These are phyloP conservation scores for Drosophila acutilabella DNA, from an alignment of 2,888 invertebrate species.

Conservation along the genomic window DNA sequence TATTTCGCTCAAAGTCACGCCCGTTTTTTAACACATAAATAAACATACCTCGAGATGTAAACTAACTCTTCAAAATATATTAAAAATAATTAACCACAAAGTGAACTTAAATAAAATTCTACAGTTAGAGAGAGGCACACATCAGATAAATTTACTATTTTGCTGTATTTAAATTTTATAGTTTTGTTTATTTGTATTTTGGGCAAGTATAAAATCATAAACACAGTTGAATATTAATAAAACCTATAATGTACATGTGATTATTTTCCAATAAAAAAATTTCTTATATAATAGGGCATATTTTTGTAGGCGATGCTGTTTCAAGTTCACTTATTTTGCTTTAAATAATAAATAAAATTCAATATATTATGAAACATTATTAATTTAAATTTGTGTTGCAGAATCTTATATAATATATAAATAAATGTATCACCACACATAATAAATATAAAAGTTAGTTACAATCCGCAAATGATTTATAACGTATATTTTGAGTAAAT, in stretches of 20 bases:
- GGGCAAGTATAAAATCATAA: too few species aligned
- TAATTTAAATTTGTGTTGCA: slow-evolving; percentile 51
- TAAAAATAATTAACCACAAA: slow-evolving; percentile 17
- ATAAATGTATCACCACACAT: slow-evolving; percentile 55
- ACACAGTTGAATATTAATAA: too few species aligned
- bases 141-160: too few species aligned
- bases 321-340: slow-evolving; percentile 54
- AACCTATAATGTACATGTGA: too few species aligned
- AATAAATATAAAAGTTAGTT: slow-evolving; percentile 45
- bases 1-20: slow-evolving; percentile 60
- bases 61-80: slow-evolving; percentile 33
- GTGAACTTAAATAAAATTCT: neutral
- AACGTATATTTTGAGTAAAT: slow-evolving; percentile 39
- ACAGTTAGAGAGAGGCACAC: too few species aligned
- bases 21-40: slow-evolving; percentile 43
- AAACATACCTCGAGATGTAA: slow-evolving; percentile 11
- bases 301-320: slow-evolving; percentile 10
- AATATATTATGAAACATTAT: neutral
- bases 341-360: slow-evolving; percentile 19
- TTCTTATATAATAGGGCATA: slow-evolving; percentile 32
- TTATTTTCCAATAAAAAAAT: slow-evolving; percentile 14
- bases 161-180: too few species aligned
- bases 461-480: neutral
- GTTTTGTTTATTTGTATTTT: too few species aligned
- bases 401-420: slow-evolving; percentile 61